These are phyloP conservation scores for Spialia ferax DNA, from an alignment of 2,888 invertebrate species.

Conservation along the genomic window DNA sequence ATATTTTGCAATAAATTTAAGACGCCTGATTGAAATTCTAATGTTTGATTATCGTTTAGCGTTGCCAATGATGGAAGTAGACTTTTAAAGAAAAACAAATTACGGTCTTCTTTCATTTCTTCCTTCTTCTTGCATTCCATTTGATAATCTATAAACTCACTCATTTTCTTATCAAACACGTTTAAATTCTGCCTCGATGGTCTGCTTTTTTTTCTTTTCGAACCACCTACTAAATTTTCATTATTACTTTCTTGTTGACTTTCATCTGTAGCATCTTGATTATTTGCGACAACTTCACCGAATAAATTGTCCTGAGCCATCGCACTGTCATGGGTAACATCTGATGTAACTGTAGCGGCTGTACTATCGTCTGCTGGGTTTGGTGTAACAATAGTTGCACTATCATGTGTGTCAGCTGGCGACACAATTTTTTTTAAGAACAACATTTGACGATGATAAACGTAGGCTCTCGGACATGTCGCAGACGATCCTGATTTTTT, in stretches of 20 bases:
- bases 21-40: conserved; percentile 22
- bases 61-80: conserved; percentile 46
- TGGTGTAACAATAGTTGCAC: conserved; percentile 43
- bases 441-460: conserved; percentile 11
- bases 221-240: conserved; percentile 26
- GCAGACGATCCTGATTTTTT: conserved; percentile 12
- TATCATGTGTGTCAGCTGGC: conserved; percentile 45
- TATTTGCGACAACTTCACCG: conserved; percentile 45
- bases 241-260: conserved; percentile 46
- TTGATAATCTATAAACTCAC: conserved; percentile 46
- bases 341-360: conserved; percentile 42
- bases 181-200: conserved; percentile 40
- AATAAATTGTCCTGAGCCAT: conserved; percentile 43
- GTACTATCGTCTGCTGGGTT: conserved; percentile 45
- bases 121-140: conserved; percentile 46
- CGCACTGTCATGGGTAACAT: conserved; percentile 37
- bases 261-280: conserved; percentile 47
- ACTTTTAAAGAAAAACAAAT: conserved; percentile 47
- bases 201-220: conserved; percentile 34
- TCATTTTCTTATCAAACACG: conserved; percentile 47
- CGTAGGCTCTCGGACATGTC: background rate
- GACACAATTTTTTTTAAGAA: conserved; percentile 39
- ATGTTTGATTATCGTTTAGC: conserved; percentile 47
- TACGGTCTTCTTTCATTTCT: conserved; percentile 42
- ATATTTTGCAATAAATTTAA: conserved; percentile 8